Evolutionary conservation across 2,797 vertebrate genomes (phyloP).

Genomic region (Furcifer pardalis): DNA sequence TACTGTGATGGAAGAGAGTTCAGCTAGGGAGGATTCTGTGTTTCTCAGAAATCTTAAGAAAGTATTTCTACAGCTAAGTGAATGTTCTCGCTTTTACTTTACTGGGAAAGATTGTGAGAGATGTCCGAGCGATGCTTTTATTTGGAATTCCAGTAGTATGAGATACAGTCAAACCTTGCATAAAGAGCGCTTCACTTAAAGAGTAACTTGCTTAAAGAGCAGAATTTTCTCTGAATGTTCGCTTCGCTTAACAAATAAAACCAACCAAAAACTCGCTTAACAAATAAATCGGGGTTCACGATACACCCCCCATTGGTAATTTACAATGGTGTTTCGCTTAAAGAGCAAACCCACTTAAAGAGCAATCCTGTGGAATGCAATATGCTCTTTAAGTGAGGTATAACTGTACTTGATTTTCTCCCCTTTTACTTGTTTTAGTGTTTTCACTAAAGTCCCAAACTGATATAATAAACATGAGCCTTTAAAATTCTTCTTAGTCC

Average conservation of each 20-base stretch:
- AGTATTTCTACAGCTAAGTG: neutral
- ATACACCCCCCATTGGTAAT: too few relatives aligned
- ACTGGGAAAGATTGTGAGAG: neutral
- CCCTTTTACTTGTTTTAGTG: neutral
- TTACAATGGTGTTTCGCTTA: too few relatives aligned
- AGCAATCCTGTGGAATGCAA: too few relatives aligned
- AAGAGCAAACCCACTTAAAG: too few relatives aligned
- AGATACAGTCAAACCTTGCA: too few relatives aligned
- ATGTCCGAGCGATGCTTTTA: neutral
- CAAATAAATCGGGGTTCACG: too few relatives aligned
- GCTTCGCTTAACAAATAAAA: too few relatives aligned
- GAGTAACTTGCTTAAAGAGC: too few relatives aligned
- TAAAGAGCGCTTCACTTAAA: too few relatives aligned
- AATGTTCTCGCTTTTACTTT: neutral
- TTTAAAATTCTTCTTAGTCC: accelerated
- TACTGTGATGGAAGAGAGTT: neutral
- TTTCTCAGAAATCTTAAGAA: neutral
- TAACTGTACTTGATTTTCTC: neutral
- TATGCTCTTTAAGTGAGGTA: too few relatives aligned
- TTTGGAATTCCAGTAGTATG: neutral
- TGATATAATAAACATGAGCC: neutral
- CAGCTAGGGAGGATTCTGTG: neutral
- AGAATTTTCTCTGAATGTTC: too few relatives aligned
- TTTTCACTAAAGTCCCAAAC: neutral
- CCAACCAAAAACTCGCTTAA: too few relatives aligned